These are phyloP conservation scores for Iphiclides podalirius DNA, from an alignment of 2,888 invertebrate species.

Conservation along the genomic window DNA sequence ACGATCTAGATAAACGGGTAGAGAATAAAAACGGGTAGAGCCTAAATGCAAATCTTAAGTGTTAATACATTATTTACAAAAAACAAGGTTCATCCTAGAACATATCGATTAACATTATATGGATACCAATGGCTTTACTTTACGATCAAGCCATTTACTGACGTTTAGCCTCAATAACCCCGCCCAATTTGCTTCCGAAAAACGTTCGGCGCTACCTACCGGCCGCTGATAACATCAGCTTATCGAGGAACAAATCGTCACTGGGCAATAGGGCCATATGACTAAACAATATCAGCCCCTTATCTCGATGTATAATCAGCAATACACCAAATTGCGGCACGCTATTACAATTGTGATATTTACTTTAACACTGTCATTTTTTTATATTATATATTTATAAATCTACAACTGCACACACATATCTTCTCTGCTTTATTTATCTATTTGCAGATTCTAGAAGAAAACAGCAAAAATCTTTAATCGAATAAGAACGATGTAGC, in stretches of 20 bases:
- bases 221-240: background rate
- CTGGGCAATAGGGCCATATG: background rate
- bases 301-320: background rate
- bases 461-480: background rate
- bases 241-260: background rate
- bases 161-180: background rate
- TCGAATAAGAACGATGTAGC: background rate
- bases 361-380: background rate
- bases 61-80: no score
- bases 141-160: background rate
- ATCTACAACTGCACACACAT: no score
- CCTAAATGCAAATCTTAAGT: no score
- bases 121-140: background rate
- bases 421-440: no score
- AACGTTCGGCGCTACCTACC: no score
- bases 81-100: no score
- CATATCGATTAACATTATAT: no score
- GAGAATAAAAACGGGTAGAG: no score
- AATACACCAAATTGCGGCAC: background rate
- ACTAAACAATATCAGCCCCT: background rate
- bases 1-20: no score
- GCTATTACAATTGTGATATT: background rate
- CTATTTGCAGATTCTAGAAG: background rate
- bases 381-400: background rate
- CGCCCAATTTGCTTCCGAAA: background rate